Conservation (phyloP, 2,888 invertebrate genomes). For the Lepidochitona cinerea region DNA sequence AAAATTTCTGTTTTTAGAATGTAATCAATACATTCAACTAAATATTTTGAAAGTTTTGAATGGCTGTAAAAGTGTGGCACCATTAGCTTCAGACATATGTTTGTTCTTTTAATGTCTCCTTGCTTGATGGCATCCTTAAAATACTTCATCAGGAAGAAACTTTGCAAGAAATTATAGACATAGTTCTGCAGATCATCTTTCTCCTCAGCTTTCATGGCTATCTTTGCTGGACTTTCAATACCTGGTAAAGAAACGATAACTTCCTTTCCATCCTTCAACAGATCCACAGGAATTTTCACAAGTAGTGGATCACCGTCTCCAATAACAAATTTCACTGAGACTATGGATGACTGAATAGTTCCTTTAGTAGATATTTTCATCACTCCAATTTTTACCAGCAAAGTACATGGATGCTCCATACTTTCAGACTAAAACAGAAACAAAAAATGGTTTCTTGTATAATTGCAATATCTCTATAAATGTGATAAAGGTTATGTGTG, state of each 20-base stretch:
- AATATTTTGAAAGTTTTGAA: conserved; percentile 21
- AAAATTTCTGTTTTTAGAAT: conserved; percentile 20
- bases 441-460: too few relatives aligned
- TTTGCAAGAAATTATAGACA: not conserved
- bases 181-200: conserved; percentile 14
- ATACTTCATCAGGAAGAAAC: conserved; percentile 4
- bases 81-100: conserved; percentile 14
- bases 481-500: too few relatives aligned
- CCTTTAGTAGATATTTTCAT: too few relatives aligned
- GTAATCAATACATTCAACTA: conserved; percentile 21
- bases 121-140: conserved; percentile 14
- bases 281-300: not conserved
- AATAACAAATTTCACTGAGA: not conserved
- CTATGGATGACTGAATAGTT: not conserved
- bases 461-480: too few relatives aligned
- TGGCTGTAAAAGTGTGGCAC: conserved; percentile 13
- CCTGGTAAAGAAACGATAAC: not conserved
- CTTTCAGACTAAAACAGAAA: too few relatives aligned
- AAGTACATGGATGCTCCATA: too few relatives aligned
- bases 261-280: not conserved
- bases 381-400: too few relatives aligned
- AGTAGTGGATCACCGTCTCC: not conserved
- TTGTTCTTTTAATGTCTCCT: conserved; percentile 14
- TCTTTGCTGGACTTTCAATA: not conserved
- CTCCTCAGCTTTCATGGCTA: conserved; percentile 5